A percentile compares a stretch with the other conserved stretches of the same genome.
phyloP scores from a whole-genome alignment of 2,797 vertebrate species.

The Sebastes trivittatus region DNA sequence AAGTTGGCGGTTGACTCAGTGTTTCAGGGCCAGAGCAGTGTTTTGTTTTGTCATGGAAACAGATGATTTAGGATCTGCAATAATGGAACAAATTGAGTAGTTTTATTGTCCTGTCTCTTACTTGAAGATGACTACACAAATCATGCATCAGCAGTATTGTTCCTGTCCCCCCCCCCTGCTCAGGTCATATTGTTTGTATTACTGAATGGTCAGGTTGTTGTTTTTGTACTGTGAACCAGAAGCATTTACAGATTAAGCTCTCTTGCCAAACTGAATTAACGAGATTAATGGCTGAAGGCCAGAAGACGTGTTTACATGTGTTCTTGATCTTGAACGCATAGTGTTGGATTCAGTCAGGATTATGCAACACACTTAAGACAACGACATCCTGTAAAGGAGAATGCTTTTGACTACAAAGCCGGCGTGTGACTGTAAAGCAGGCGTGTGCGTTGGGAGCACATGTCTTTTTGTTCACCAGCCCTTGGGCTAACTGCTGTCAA shows the following conservation, averaged over 20 bases:
- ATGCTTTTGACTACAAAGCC: conserved; percentile 26
- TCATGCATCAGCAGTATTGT: background rate
- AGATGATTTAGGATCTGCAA: conserved; percentile 23
- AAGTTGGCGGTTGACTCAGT: background rate
- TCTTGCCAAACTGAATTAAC: conserved; percentile 57
- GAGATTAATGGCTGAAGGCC: conserved; percentile 51
- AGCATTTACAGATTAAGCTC: conserved; percentile 47
- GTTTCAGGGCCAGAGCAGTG: background rate
- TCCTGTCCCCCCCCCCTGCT: background rate
- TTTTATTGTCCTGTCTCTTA: background rate
- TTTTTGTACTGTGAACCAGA: conserved; percentile 33
- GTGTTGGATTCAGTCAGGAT: conserved; percentile 31
- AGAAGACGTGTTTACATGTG: conserved; percentile 46
- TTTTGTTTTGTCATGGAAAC: conserved; percentile 13
- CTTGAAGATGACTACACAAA: conserved; percentile 9
- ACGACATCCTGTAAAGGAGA: conserved; percentile 39
- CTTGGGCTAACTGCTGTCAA: conserved; percentile 48
- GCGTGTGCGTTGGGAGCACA: conserved; percentile 38
- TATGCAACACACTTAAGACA: conserved; percentile 53
- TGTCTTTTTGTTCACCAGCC: conserved; percentile 52
- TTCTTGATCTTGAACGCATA: conserved; percentile 30
- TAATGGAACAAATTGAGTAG: background rate
- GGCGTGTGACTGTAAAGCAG: conserved; percentile 8
- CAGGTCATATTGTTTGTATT: background rate
- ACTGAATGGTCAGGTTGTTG: background rate